Conservation (phyloP, 2,888 invertebrate genomes). For the Zhengitettix transpicula region DNA sequence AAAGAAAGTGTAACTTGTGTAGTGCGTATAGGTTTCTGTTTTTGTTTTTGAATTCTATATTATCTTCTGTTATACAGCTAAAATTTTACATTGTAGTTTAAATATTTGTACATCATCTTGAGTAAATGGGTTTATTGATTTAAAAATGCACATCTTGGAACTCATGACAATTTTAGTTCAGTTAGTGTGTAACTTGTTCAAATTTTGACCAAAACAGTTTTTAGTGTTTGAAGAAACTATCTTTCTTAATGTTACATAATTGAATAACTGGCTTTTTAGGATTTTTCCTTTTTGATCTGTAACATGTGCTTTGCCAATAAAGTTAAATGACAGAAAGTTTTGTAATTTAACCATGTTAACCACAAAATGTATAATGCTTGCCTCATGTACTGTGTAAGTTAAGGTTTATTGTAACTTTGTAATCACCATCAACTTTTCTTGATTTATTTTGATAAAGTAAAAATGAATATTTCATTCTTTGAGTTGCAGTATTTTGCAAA, state of each 20-base stretch:
- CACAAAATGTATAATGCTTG: neutral
- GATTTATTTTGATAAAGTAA: neutral
- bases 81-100: too few relatives aligned
- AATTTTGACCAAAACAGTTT: neutral
- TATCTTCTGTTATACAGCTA: too few relatives aligned
- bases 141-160: too few relatives aligned
- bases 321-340: neutral
- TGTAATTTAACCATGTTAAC: neutral
- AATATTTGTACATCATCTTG: too few relatives aligned
- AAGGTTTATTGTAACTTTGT: neutral
- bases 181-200: neutral
- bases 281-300: too few relatives aligned
- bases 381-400: slow-evolving; percentile 1
- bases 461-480: neutral
- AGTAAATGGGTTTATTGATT: too few relatives aligned
- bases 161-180: neutral
- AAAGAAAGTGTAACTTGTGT: too few relatives aligned
- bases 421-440: neutral
- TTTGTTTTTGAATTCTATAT: too few relatives aligned
- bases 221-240: neutral
- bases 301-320: neutral
- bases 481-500: neutral
- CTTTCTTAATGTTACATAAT: neutral
- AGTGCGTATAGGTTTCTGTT: too few relatives aligned
- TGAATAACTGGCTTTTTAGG: too few relatives aligned